Evolutionary conservation across 2,888 invertebrate species (phyloP).

Genomic region (Euzetes globulus): DNA sequence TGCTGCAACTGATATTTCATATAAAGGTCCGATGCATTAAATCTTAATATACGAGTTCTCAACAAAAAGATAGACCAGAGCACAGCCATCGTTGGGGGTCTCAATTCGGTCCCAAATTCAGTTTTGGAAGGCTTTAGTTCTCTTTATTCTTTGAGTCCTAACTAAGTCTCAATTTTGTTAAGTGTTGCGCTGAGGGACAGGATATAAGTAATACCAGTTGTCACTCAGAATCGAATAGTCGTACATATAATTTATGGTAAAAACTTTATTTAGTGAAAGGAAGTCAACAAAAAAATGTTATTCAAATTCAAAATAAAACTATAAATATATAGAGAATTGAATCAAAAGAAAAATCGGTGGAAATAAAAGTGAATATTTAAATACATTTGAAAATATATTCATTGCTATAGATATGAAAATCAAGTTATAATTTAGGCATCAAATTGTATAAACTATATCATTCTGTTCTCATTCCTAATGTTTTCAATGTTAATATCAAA

Average conservation of each 20-base stretch:
- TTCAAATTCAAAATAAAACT: neutral
- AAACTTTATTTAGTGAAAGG: slow-evolving; percentile 22
- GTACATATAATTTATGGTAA: slow-evolving; percentile 26
- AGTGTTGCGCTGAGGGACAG: slow-evolving; percentile 17
- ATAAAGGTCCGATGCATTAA: neutral
- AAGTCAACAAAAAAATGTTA: slow-evolving; percentile 7
- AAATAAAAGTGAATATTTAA: neutral
- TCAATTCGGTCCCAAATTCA: neutral
- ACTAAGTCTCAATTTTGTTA: slow-evolving; percentile 2
- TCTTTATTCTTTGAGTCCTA: neutral
- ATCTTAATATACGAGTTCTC: neutral
- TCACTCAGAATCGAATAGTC: slow-evolving; percentile 22
- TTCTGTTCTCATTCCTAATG: neutral
- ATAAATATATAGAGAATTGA: neutral
- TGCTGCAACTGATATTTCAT: neutral
- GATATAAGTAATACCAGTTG: slow-evolving; percentile 25
- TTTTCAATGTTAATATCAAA: slow-evolving; percentile 1
- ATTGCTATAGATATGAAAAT: neutral
- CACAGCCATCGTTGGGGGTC: slow-evolving; percentile 20
- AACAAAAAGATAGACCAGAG: neutral
- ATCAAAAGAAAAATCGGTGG: neutral
- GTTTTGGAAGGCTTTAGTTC: slow-evolving; percentile 4
- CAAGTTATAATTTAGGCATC: slow-evolving; percentile 2
- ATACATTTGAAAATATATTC: neutral
- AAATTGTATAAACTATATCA: neutral